Evolutionary conservation across 2,113 vertebrate species (phyloP), one percentile per base, ranked within the genome.

Genomic region (Hiodon tergisus): DNA sequence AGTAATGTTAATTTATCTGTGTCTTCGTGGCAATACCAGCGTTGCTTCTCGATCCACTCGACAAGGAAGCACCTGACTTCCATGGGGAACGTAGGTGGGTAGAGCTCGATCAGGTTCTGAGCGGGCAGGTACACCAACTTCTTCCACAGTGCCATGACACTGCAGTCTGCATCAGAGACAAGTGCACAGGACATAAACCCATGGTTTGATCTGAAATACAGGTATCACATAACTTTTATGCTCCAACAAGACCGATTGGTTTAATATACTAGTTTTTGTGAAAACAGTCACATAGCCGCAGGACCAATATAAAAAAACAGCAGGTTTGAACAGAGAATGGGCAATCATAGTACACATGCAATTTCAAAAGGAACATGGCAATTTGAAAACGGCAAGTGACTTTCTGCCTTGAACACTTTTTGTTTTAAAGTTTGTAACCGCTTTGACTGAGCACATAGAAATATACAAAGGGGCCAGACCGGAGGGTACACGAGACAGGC

Each of bases 41-140:
- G 80, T 77, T 92, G 90, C 2, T 68, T 79, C 81, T 92, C 90
- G 48, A 92, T 88, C 91, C 91, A 92, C 0, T 77, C 86, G 46
- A 87, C 82, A 74, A 90, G 73, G 76, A 88, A 91, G 76, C 89
- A 83, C 70, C 91, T 80, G 77, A 89, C 79, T 53, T 92, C 90
- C 51, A 92, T 89, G 58, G 90, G 89, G 72, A 92, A 91, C 3
- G 52, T 0, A 1, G 83, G 67, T 6, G 90, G 89, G 63, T 92
- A 92, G 54, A 92, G 87, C 14, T 73, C 79, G 69, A 62, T 83
- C 78, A 91, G 8, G 2, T 76, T 83, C 3, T 89, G 78, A 17
- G 78, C 74, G 51, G 84, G 1, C 52, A 91, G 84, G 74, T 67
- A 70, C 71, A 86, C 84, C 82, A 92, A 85, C 74, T 83, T 85